phyloP scores from a whole-genome alignment of 2,797 vertebrate genomes.

The Melanotaenia pygmaea region DNA sequence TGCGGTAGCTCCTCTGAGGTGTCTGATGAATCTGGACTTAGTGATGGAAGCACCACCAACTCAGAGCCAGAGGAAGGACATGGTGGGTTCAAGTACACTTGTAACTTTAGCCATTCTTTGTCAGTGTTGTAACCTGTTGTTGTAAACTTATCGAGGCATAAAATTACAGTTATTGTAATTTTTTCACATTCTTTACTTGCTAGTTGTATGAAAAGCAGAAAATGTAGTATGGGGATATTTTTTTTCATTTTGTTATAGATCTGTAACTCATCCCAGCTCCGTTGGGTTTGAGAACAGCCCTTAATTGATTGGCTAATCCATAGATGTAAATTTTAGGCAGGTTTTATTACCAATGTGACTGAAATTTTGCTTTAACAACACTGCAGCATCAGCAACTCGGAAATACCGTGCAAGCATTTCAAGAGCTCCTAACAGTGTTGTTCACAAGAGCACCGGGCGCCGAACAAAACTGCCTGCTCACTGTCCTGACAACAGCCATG shows the following conservation, averaged over 20 bases:
- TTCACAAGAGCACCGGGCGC: constrained; percentile 69
- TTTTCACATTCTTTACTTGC: background rate
- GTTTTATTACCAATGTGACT: background rate
- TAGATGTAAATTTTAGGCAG: no score
- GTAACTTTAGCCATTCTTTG: background rate
- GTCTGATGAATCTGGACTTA: constrained; percentile 88
- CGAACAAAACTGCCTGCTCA: constrained; percentile 82
- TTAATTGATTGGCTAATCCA: no score
- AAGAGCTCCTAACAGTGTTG: constrained; percentile 50
- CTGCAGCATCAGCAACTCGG: constrained; percentile 72
- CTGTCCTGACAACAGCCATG: constrained; percentile 88
- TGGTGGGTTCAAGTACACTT: constrained; percentile 59
- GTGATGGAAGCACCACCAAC: constrained; percentile 88
- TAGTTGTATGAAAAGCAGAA: background rate
- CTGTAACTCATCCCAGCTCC: no score
- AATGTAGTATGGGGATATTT: no score
- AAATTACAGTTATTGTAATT: background rate
- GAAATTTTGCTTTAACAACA: background rate
- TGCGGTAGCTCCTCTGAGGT: constrained; percentile 87
- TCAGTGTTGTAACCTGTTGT: background rate
- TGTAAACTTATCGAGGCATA: background rate
- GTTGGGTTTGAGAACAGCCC: no score
- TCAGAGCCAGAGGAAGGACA: constrained; percentile 86
- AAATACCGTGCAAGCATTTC: constrained; percentile 82
- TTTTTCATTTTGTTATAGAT: no score